These are phyloP conservation scores for Aulostomus chinensis DNA, from an alignment of 2,797 vertebrate genomes.

Conservation along the genomic window DNA sequence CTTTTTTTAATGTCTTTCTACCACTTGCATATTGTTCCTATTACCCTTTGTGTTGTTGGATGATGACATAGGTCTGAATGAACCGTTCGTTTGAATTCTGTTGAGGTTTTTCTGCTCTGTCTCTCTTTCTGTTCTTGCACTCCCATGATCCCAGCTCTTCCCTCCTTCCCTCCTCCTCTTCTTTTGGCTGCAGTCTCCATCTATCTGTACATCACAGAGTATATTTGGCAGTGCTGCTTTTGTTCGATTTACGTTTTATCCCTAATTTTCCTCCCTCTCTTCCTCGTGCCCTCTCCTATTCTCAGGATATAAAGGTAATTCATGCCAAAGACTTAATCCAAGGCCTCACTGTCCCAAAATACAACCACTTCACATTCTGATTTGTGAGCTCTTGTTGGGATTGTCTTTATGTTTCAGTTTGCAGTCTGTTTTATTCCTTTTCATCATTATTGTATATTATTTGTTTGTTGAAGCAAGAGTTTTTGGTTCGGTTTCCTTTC, in stretches of 20 bases:
- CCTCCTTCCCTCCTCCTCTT: conserved; percentile 30
- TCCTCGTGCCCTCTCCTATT: conserved; percentile 85
- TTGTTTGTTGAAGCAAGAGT: too few relatives aligned
- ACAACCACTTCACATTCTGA: conserved; percentile 76
- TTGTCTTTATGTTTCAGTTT: conserved; percentile 26
- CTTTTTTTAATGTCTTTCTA: too few relatives aligned
- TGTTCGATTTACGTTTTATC: conserved; percentile 87
- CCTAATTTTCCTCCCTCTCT: conserved; percentile 94
- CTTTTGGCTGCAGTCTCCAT: conserved; percentile 53
- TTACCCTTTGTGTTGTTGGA: conserved; percentile 11
- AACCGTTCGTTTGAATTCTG: conserved; percentile 80
- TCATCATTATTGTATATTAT: too few relatives aligned
- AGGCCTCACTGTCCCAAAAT: conserved; percentile 86
- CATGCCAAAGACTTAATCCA: conserved; percentile 89
- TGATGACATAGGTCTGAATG: conserved; percentile 27
- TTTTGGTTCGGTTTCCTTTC: too few relatives aligned
- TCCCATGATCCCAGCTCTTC: conserved; percentile 62
- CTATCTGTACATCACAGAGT: conserved; percentile 63
- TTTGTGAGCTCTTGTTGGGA: not conserved
- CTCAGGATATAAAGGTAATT: conserved; percentile 91
- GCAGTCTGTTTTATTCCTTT: conserved; percentile 60
- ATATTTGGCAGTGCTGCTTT: conserved; percentile 75
- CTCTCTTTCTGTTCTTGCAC: conserved; percentile 60
- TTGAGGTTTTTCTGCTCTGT: conserved; percentile 59
- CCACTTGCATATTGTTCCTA: not conserved